Percentiles rank a stretch among this genome's conserved stretches.
Conservation (phyloP, 2,113 vertebrate genomes). For the Brienomyrus longianalis region DNA sequence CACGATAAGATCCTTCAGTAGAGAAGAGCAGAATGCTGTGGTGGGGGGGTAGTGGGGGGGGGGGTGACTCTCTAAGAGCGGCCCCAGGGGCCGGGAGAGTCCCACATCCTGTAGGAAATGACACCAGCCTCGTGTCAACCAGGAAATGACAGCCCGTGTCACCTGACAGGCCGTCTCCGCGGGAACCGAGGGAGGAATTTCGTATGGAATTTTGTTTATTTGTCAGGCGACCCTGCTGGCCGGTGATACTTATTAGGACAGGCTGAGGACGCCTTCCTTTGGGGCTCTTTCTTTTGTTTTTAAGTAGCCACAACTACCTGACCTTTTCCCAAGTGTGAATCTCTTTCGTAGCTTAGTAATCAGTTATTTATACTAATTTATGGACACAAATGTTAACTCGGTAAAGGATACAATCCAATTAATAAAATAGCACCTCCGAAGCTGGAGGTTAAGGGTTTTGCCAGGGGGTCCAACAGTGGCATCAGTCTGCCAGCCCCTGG, state of each 20-base stretch:
- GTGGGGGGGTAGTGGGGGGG: background rate
- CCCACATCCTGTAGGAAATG: constrained; percentile 46
- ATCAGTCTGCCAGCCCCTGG: background rate
- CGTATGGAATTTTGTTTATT: constrained; percentile 11
- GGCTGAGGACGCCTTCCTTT: background rate
- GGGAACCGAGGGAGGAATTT: background rate
- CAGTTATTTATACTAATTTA: background rate
- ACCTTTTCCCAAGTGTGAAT: background rate
- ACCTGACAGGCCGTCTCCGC: constrained; percentile 18
- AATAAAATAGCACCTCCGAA: background rate
- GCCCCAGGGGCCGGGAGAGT: background rate
- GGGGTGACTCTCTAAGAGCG: background rate
- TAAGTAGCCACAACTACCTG: background rate
- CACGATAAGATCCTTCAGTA: background rate
- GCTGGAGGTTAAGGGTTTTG: background rate
- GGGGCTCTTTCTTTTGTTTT: background rate
- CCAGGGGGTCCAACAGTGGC: background rate
- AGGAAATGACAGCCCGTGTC: constrained; percentile 59
- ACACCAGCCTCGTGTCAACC: constrained; percentile 47
- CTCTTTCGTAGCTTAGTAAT: background rate
- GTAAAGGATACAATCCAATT: background rate
- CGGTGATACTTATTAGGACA: background rate
- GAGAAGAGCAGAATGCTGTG: background rate
- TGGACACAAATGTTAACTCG: background rate
- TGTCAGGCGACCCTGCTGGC: background rate